These are phyloP conservation scores for Rhysida immarginata DNA, from an alignment of 1,140 invertebrate genomes.

Conservation along the genomic window DNA sequence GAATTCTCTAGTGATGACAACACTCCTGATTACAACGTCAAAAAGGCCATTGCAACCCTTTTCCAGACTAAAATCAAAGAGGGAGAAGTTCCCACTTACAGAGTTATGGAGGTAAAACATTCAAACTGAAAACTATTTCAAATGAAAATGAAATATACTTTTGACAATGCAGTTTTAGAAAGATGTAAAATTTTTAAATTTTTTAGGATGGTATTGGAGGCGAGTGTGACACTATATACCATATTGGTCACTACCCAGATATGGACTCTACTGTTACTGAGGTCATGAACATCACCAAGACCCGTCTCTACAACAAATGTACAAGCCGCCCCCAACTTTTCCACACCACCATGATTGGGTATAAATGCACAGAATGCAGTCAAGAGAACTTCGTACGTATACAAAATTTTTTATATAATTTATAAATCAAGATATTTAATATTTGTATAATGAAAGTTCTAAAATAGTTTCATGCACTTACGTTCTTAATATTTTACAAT, in stretches of 20 bases:
- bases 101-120: background rate
- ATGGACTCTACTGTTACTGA: conserved; percentile 7
- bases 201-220: conserved; percentile 12
- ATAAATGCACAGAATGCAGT: conserved; percentile 12
- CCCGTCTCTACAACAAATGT: conserved; percentile 19
- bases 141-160: background rate
- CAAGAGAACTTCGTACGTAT: background rate
- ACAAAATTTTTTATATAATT: background rate
- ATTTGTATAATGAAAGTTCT: too few relatives aligned
- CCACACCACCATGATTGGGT: conserved; percentile 10
- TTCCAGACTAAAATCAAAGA: background rate
- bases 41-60: background rate
- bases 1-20: background rate
- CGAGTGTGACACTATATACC: conserved; percentile 15
- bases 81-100: background rate
- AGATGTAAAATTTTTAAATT: background rate
- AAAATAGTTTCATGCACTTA: too few relatives aligned
- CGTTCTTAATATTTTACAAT: too few relatives aligned
- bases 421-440: background rate
- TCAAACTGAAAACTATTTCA: background rate
- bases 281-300: conserved; percentile 21
- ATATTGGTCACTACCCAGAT: conserved; percentile 11
- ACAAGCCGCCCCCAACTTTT: conserved; percentile 4
- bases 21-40: background rate
- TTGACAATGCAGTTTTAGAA: background rate